Evolutionary conservation across 2,888 invertebrate genomes (phyloP).

Genomic region (Eupithecia inturbata): DNA sequence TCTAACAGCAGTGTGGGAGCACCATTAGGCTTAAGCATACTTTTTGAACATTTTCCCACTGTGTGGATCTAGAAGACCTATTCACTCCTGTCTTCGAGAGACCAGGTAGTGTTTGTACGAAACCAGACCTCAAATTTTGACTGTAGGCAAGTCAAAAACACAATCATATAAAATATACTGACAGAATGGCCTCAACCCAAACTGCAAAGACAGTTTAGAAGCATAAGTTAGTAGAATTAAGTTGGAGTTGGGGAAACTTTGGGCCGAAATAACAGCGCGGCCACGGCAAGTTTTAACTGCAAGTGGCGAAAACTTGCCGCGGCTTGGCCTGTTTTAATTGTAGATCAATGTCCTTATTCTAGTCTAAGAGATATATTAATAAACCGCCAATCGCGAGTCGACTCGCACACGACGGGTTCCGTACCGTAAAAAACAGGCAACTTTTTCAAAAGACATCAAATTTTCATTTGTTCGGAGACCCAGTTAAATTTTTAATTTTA

Average conservation of each 20-base stretch:
- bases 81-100: background rate
- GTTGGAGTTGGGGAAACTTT: conserved; percentile 6
- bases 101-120: background rate
- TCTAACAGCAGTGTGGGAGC: too few relatives aligned
- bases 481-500: too few relatives aligned
- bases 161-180: background rate
- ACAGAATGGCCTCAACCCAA: background rate
- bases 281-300: conserved; percentile 12
- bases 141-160: background rate
- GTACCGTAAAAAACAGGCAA: too few relatives aligned
- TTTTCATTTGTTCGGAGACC: too few relatives aligned
- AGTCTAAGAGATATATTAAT: background rate
- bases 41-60: too few relatives aligned
- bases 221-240: conserved; percentile 9
- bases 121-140: background rate
- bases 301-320: conserved; percentile 6
- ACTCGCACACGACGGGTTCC: too few relatives aligned
- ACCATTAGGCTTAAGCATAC: too few relatives aligned
- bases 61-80: background rate
- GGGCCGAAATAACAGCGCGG: conserved; percentile 12
- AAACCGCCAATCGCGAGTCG: too few relatives aligned
- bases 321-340: background rate
- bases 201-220: conserved; percentile 5
- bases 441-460: too few relatives aligned
- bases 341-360: background rate